phyloP scores from a whole-genome alignment of 1,140 invertebrate genomes.

The Anthonomus grandis region DNA sequence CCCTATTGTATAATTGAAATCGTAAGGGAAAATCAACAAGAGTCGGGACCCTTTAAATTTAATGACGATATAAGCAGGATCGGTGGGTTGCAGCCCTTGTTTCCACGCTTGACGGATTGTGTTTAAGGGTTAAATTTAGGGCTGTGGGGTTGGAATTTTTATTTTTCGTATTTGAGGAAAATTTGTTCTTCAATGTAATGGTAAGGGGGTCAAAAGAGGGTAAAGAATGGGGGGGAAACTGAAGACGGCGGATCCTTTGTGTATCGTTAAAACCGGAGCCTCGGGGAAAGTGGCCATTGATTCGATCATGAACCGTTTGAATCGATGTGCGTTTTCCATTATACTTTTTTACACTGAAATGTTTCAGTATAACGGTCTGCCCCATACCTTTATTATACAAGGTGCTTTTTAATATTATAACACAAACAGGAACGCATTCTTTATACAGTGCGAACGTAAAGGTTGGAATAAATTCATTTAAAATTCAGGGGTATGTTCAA shows the following conservation, averaged over 20 bases:
- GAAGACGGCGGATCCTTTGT: conserved; percentile 38
- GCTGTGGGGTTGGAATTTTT: no score
- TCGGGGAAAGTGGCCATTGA: conserved; percentile 44
- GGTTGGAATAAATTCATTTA: no score
- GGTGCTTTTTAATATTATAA: no score
- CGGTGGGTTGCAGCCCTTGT: neutral
- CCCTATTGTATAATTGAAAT: neutral
- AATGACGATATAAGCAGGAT: neutral
- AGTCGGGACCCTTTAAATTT: neutral
- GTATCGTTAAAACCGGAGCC: conserved; percentile 36
- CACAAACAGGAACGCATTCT: no score
- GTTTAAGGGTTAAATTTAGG: neutral
- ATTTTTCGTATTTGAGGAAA: no score
- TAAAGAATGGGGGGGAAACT: no score
- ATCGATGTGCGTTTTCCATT: conserved; percentile 46
- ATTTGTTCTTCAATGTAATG: no score
- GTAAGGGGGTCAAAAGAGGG: no score
- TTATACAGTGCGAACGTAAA: no score
- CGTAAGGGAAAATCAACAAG: neutral
- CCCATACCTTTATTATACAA: no score
- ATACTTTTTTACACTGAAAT: conserved; percentile 22
- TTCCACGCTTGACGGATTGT: neutral
- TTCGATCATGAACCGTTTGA: conserved; percentile 46
- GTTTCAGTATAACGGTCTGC: no score
- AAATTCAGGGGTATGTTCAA: no score